Evolutionary conservation across 2,888 invertebrate genomes (phyloP), one percentile per base, ranked within the genome.

Genomic region (Auanema sp.): DNA sequence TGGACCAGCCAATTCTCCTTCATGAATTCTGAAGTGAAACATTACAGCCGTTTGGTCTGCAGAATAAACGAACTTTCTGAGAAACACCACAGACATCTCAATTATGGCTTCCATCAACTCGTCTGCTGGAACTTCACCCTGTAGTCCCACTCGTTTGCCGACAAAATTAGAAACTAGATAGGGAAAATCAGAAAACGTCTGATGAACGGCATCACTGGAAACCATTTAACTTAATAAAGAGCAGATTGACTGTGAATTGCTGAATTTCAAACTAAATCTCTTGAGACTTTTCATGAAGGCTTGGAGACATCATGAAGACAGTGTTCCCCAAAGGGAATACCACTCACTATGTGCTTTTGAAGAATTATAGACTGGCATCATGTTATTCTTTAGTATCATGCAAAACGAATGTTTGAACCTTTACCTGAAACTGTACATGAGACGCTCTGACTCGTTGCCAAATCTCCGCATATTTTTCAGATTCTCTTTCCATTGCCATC

Each of bases 401-500:
- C n/a, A n/a, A n/a, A n/a, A n/a, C n/a, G n/a, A n/a, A n/a, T n/a
- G n/a, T n/a, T n/a, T n/a, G n/a, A n/a, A n/a, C n/a, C n/a, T n/a
- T 57, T 41, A 72, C 73, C 67, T 63, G 6, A 77, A 33, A 10
- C 77, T 78, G 33, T 71, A 67, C 18, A 74, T 57, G 0, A 64
- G 52, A 59, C 66, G 65, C 40, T 66, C 65, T 14, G 64, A 58
- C 18, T 71, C 69, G 18, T 69, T 63, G 18, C 61, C 59, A 16
- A 61, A 65, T 58, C 60, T 71, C 59, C 53, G 69, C 87, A 88
- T 87, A 0, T 85, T 84, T 65, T 85, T 83, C 4, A 88, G 83
- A 73, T 89, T 89, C 24, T 85, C 82, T 41, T 83, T 82, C 51
- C 88, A 87, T 74, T 88, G 88, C 82, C 89, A 89, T 14, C 57